Conservation (phyloP, 1,140 invertebrate species). For the Drosophila rufa region DNA sequence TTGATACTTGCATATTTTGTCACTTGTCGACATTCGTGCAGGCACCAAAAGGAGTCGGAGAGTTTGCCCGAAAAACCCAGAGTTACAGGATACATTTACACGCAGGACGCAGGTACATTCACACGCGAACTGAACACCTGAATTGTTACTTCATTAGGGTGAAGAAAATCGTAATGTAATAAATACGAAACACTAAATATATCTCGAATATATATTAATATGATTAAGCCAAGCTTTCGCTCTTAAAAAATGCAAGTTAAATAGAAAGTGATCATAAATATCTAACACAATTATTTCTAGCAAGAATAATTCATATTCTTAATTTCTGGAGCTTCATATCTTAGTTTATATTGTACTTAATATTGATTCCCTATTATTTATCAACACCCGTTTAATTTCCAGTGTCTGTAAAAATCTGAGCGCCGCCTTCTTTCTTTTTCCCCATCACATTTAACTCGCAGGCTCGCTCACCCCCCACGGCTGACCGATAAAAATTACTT, state of each 20-base stretch:
- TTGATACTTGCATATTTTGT: conserved; percentile 84
- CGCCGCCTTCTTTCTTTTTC: neutral
- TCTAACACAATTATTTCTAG: too few relatives aligned
- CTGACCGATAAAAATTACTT: conserved; percentile 84
- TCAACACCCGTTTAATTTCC: neutral
- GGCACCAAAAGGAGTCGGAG: neutral
- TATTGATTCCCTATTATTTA: neutral
- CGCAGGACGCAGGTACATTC: neutral
- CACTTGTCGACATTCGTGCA: conserved; percentile 67
- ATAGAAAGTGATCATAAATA: neutral
- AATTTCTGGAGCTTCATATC: too few relatives aligned
- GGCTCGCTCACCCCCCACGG: conserved; percentile 10
- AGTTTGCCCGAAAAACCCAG: neutral
- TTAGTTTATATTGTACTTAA: neutral
- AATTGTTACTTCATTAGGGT: neutral
- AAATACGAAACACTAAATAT: too few relatives aligned
- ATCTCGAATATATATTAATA: too few relatives aligned
- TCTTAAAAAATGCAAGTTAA: too few relatives aligned
- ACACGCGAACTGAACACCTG: too few relatives aligned
- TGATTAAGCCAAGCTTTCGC: too few relatives aligned
- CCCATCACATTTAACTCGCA: conserved; percentile 8
- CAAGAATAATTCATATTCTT: neutral
- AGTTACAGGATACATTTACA: conserved; percentile 4
- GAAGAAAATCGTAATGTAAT: neutral
- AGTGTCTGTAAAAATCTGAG: conserved; percentile 7